Base-by-base conservation (phyloP, 2,797 vertebrate genomes). In the Gila robusta region DNA sequence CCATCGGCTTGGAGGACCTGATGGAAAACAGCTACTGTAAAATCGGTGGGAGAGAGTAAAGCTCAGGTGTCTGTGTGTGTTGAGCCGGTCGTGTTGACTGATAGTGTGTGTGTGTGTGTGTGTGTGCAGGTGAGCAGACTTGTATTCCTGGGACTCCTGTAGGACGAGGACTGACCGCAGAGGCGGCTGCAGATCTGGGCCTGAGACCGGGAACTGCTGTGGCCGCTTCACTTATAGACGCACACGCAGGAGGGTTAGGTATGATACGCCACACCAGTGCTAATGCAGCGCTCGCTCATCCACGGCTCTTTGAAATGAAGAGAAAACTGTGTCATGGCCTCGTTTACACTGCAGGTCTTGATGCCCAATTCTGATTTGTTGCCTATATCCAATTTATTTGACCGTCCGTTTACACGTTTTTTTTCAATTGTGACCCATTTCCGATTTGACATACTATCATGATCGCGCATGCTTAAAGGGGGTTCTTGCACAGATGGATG, bases 161-260 rank as follows among this genome's bases (percentile, higher is more conserved):
- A 69, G 97, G 97, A 88, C 93, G 91, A 37, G 97, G 97, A 23
- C 96, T 99, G 23, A 97, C 90, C 0, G 89, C 89, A 83, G 95
- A 95, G 37, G 97, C 98, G 26, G 97, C 98, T 0, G 88, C 89
- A 52, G 97, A 96, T 84, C 93, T 99, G 3, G 95, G 97, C 76
- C 94, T 99, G 89, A 93, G 95, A 0, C 87, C 91, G 0, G 97
- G 97, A 59, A 97, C 95, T 66, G 96, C 98, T 0, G 98, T 99
- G 52, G 97, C 96, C 41, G 95, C 96, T 59, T 98, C 98, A 5
- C 97, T 99, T 81, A 97, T 99, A 8, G 98, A 99, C 28, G 98
- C 98, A 32, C 98, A 99, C 0, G 98, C 98, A 14, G 98, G 98
- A 95, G 98, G 98, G 85, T 92, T 99, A 91, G 98, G 98, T 99